A percentile compares a stretch with the other conserved stretches of the same genome.
Evolutionary conservation across 2,113 vertebrate species (phyloP).

Genomic region (Phycodurus eques): DNA sequence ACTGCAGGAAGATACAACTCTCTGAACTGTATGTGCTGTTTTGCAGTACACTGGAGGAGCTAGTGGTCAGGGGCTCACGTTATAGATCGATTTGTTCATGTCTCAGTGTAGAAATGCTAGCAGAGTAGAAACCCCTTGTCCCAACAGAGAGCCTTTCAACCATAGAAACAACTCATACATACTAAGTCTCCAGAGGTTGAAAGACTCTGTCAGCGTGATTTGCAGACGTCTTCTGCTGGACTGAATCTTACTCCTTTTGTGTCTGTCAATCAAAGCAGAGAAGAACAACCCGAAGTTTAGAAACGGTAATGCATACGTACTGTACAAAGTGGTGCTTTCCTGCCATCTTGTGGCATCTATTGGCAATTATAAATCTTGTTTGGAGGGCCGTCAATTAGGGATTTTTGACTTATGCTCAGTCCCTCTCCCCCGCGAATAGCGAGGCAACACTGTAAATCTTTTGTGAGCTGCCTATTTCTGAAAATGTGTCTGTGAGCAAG

Average conservation of each 20-base stretch:
- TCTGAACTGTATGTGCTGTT: too few species aligned
- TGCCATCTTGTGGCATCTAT: too few species aligned
- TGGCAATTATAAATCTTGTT: too few species aligned
- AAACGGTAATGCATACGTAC: background rate
- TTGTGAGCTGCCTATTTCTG: too few species aligned
- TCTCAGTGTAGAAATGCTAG: conserved; percentile 65
- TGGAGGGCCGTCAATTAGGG: too few species aligned
- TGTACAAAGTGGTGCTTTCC: too few species aligned
- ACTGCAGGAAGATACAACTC: too few species aligned
- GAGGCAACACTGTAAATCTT: too few species aligned
- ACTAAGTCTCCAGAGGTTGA: conserved; percentile 81
- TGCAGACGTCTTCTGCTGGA: conserved; percentile 74
- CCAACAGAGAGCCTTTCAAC: conserved; percentile 72
- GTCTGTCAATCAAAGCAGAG: conserved; percentile 65
- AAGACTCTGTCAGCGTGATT: conserved; percentile 77
- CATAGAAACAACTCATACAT: conserved; percentile 81
- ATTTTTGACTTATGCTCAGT: too few species aligned
- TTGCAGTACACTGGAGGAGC: background rate
- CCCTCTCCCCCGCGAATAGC: too few species aligned
- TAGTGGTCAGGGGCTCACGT: background rate
- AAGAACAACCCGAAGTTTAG: background rate
- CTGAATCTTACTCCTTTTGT: conserved; percentile 76
- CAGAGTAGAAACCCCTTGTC: conserved; percentile 72
- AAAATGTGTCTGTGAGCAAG: too few species aligned
- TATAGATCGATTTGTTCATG: background rate